Conservation (phyloP, 2,888 invertebrate genomes). For the Trichopria drosophilae region DNA sequence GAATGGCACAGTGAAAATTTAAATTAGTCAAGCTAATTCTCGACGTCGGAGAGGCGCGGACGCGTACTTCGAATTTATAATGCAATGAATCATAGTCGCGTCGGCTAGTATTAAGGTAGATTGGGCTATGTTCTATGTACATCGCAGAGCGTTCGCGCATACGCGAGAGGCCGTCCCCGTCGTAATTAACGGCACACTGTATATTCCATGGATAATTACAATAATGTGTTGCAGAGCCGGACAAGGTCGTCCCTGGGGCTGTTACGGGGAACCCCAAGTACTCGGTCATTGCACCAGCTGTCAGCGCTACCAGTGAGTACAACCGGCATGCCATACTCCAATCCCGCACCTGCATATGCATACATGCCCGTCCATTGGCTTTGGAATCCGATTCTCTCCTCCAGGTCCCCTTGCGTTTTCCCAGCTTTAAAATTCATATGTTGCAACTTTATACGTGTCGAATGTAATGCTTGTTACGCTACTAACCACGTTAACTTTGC, state of each 20-base stretch:
- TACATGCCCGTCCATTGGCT: too few relatives aligned
- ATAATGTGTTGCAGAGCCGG: constrained; percentile 58
- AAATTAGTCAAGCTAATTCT: too few relatives aligned
- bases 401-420: too few relatives aligned
- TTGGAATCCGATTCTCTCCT: too few relatives aligned
- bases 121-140: constrained; percentile 51
- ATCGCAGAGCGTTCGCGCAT: constrained; percentile 33
- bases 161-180: constrained; percentile 24
- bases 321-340: constrained; percentile 16
- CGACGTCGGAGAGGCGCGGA: too few relatives aligned
- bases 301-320: constrained; percentile 76
- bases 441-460: too few relatives aligned
- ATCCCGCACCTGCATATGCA: constrained; percentile 9
- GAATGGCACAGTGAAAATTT: too few relatives aligned
- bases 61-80: constrained; percentile 45
- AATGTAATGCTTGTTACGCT: too few relatives aligned
- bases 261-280: constrained; percentile 55
- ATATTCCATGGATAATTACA: constrained; percentile 57
- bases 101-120: constrained; percentile 53
- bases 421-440: too few relatives aligned
- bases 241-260: constrained; percentile 56
- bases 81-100: constrained; percentile 50
- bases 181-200: constrained; percentile 47
- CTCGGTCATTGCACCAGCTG: constrained; percentile 71
- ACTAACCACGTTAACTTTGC: too few relatives aligned